Evolutionary conservation across 2,113 vertebrate species (phyloP), one percentile per base, ranked within the genome.

Genomic region (Orthonyx spaldingii): DNA sequence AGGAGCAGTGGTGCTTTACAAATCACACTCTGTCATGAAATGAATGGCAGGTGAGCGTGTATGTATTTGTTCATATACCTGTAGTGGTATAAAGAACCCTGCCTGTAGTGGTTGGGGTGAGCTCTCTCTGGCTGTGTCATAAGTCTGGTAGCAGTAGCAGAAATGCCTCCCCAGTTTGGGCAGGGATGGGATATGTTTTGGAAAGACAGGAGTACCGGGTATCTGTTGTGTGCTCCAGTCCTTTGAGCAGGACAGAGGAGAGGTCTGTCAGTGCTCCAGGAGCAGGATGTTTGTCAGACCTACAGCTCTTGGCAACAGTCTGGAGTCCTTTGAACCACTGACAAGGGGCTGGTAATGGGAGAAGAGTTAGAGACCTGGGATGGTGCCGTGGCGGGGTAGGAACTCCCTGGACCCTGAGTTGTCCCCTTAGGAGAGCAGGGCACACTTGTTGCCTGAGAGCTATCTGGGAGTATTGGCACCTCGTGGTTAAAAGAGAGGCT

Each of bases 361-460:
- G 65, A 63, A 82, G 16, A n/a, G 33, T 55, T 1, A 52, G 56
- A 76, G 26, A 47, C 19, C 70, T 85, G 47, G 27, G 42, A 16
- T 41, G 44, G 39, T 22, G 4, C 53, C 56, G 2, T 20, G n/a
- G 24, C 27, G 27, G 14, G 19, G 15, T 8, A 60, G 70, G 24
- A 23, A 21, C 8, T 59, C 17, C 27, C 30, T 32, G 71, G 53
- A 20, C 32, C 23, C 24, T 37, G 21, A 77, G 19, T 27, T 37
- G 22, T 61, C n/a, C 35, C 0, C 0, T 19, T 49, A 37, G 53
- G 37, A 64, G 37, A 57, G 44, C 33, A 23, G 17, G 41, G 7
- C 35, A 55, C 0, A 0, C 53, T 81, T 80, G 37, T 47, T 76
- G 28, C 16, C 33, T 42, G n/a, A 44, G 39, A 21, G 33, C 53